Conservation (phyloP, 1,140 invertebrate genomes). For the Andricus grossulariae region DNA sequence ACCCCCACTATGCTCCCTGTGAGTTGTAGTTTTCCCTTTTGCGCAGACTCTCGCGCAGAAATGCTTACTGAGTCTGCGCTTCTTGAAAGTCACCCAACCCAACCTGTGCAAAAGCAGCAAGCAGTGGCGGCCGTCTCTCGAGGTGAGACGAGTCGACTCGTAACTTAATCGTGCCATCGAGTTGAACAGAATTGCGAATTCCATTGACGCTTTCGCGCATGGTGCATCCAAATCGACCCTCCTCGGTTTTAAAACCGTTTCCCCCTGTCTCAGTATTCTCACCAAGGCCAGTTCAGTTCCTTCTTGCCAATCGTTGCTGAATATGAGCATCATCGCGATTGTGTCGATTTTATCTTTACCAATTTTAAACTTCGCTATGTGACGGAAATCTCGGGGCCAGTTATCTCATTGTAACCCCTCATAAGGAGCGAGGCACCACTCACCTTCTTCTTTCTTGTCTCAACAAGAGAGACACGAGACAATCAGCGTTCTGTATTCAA, state of each 20-base stretch:
- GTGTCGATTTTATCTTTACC: not conserved
- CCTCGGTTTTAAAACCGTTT: not conserved
- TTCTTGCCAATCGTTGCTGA: not conserved
- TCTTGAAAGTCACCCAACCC: constrained; percentile 1
- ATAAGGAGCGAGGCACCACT: constrained; percentile 21
- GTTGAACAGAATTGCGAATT: not conserved
- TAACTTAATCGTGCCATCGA: constrained; percentile 4
- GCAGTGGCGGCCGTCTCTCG: constrained; percentile 37
- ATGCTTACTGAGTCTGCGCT: not conserved
- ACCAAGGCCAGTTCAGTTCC: not conserved
- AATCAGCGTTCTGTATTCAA: constrained; percentile 1
- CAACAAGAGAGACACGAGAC: constrained; percentile 26
- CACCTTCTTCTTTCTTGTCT: constrained; percentile 24
- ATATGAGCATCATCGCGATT: constrained; percentile 15
- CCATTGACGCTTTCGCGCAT: constrained; percentile 34
- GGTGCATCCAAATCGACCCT: constrained; percentile 29
- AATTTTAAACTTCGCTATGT: constrained; percentile 28
- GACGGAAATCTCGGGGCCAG: constrained; percentile 26
- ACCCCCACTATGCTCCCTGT: not conserved
- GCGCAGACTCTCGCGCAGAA: not conserved
- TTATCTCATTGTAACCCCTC: not conserved
- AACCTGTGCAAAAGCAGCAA: constrained; percentile 5
- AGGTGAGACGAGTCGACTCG: constrained; percentile 13
- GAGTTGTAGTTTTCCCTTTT: not conserved
- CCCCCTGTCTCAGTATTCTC: not conserved